phyloP scores from a whole-genome alignment of 92 coral and sea anemone genomes.

The Blastomussa wellsi region DNA sequence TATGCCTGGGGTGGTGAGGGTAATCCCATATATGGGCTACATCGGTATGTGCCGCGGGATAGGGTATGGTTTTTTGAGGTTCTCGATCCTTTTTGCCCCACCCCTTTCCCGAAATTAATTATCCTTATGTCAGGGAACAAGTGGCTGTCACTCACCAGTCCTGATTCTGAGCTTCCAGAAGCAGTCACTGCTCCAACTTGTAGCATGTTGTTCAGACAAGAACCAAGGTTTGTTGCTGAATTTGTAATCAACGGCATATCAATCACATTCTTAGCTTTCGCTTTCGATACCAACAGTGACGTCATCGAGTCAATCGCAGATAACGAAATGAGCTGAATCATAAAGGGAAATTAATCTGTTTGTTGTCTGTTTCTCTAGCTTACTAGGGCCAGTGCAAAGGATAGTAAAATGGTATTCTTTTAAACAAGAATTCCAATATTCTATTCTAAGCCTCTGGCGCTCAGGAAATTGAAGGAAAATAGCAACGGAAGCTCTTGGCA shows the following conservation, averaged over 20 bases:
- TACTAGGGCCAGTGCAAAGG: too few species aligned
- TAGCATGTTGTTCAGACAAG: slow-evolving; percentile 14
- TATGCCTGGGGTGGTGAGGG: too few species aligned
- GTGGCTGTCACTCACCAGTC: neutral
- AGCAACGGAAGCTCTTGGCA: neutral
- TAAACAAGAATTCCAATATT: too few species aligned
- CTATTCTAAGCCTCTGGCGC: too few species aligned
- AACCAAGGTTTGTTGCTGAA: slow-evolving; percentile 13
- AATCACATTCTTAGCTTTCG: neutral
- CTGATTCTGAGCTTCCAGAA: neutral
- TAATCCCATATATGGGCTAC: too few species aligned
- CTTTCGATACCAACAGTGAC: slow-evolving; percentile 12
- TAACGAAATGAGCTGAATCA: neutral
- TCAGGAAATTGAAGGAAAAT: too few species aligned
- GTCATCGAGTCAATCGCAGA: slow-evolving; percentile 9
- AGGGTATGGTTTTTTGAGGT: too few species aligned
- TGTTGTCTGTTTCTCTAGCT: neutral
- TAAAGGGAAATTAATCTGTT: neutral
- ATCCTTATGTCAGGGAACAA: neutral
- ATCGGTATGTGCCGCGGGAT: too few species aligned
- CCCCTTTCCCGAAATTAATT: too few species aligned
- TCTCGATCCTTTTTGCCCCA: too few species aligned
- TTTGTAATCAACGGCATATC: slow-evolving; percentile 19
- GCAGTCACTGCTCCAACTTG: slow-evolving; percentile 14
- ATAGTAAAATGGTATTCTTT: too few species aligned